These are phyloP conservation scores for Thalassaphorura encarpata DNA, from an alignment of 1,140 invertebrate species.

Conservation along the genomic window DNA sequence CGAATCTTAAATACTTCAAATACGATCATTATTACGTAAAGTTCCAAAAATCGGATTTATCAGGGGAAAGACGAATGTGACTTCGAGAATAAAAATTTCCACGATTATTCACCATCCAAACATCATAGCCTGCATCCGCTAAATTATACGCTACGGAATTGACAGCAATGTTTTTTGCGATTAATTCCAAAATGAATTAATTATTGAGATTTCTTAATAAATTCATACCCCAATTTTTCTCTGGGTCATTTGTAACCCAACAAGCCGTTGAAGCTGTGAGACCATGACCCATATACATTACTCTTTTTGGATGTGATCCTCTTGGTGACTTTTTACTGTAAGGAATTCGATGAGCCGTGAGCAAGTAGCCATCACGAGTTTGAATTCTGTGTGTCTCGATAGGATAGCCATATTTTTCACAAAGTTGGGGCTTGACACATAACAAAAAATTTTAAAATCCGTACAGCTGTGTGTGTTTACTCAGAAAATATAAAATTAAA, in stretches of 20 bases:
- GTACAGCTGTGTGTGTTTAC: neutral
- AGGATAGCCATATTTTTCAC: neutral
- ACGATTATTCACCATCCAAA: conserved; percentile 41
- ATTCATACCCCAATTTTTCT: neutral
- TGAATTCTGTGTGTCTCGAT: neutral
- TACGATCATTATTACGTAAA: conserved; percentile 8
- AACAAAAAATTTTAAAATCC: neutral
- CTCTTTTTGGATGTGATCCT: neutral
- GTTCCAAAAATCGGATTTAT: conserved; percentile 20
- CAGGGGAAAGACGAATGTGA: conserved; percentile 6
- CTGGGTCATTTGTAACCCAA: neutral
- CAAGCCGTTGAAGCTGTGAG: neutral
- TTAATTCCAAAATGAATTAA: too few relatives aligned
- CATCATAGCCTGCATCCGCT: conserved; percentile 39
- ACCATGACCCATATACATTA: neutral
- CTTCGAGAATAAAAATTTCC: conserved; percentile 39
- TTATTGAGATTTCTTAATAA: too few relatives aligned
- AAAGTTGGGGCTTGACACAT: too few relatives aligned
- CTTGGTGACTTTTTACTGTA: neutral
- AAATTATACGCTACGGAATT: conserved; percentile 34
- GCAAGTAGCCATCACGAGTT: neutral
- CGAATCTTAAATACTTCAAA: neutral
- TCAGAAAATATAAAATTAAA: neutral
- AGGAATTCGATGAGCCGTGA: neutral
- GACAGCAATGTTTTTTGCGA: neutral